Base-by-base conservation (phyloP, 2,797 vertebrate species). In the Heliangelus exortis region DNA sequence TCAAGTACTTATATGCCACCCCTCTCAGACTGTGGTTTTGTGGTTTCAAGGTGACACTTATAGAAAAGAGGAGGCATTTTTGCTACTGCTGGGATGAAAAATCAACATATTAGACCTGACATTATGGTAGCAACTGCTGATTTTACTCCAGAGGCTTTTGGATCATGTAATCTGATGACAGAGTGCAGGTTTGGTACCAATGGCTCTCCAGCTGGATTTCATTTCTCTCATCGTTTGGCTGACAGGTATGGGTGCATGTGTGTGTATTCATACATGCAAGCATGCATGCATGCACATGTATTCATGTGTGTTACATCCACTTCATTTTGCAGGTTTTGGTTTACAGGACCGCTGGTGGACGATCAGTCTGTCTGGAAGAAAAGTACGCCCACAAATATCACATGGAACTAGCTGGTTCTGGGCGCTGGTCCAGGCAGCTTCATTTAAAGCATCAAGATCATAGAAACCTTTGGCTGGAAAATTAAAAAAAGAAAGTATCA, bases 391-490 rank as follows among this genome's bases (percentile, higher is more conserved):
- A 89, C 98, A 98, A 96, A 97, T 76, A 93, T 94, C 85, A 96
- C 98, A 98, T 96, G 98, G 97, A 97, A 98, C 96, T 95, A 98
- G 89, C 96, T 98, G 98, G 92, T 91, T 97, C 97, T 98, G 98
- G 97, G 97, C 96, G 6, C 97, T 97, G 88, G 55, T 97, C 98
- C 98, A 98, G 87, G 97, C 97, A 90, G 98, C 97, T 95, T 98
- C 97, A 21, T 98, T 98, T 97, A 98, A 93, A 96, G 97, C 95
- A 92, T 97, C 96, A 15, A 98, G 97, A 98, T 98, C 98, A 95
- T 97, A 98, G 96, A 97, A 98, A 91, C 97, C 98, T 97, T 98
- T 98, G 96, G 97, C 98, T 98, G 96, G 95, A 97, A 97, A 97
- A 96, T 96, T 86, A 93, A 96, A 96, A 96, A 92, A 94, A 92